Evolutionary conservation across 92 coral and sea anemone species (phyloP), one percentile per base, ranked within the genome.

Genomic region (Epizoanthus stellaris): DNA sequence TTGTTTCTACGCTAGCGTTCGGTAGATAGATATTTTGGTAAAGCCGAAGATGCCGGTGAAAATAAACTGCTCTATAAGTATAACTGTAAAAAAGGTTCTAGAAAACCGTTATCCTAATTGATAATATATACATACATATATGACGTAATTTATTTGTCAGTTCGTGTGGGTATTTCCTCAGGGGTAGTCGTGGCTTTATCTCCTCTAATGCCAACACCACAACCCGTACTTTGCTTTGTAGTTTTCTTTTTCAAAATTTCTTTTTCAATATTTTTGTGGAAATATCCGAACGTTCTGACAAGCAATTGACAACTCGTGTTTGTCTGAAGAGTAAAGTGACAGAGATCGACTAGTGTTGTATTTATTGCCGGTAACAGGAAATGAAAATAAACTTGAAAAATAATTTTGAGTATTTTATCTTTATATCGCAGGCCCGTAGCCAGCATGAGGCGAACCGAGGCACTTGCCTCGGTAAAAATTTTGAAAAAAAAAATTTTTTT

Each of bases 111-210:
- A 54, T 63, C 36, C 36, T 75, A 54, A 53, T 75, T 21, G 59
- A 75, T 75, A 75, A 75, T 75, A 75, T 75, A 75, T 75, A 75
- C 42, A 75, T 75, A 75, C 42, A 75, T 57, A 56, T 36, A 58
- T 66, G 39, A 66, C 7, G 61, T 75, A 75, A 75, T 75, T 75
- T 75, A 75, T 75, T 75, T 30, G 65, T 73, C 80, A 36, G 21
- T 69, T 30, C 40, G 17, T 65, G 25, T 15, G 43, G 80, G 47
- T 75, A 12, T 54, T 54, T 54, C 67, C 10, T 12, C 43, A 71
- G 36, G 56, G 25, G 75, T 40, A 42, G n/a, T 16, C 23, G 36
- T 75, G 43, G 80, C 67, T 57, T 75, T 30, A 9, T 54, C n/a
- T 75, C 3, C 23, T 42, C 21, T 19, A 56, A 16, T 54, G 67